A percentile compares a stretch with the other conserved stretches of the same genome.
Conservation (phyloP, 2,888 invertebrate genomes). For the Thumatha senex region DNA sequence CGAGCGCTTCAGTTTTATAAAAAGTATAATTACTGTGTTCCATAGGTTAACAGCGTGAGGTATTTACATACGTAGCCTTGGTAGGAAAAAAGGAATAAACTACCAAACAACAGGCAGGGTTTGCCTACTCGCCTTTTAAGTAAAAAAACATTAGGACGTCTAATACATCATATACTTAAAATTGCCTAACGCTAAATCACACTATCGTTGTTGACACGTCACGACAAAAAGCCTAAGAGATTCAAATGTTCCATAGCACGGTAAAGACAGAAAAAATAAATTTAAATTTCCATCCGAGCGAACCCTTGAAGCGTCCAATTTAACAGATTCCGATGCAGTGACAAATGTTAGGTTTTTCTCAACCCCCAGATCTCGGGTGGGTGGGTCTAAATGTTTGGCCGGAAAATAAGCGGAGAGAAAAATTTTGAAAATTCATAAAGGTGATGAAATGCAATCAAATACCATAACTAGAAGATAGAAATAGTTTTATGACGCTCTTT, state of each 20-base stretch:
- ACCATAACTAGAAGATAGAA: too few relatives aligned
- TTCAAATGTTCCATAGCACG: conserved; percentile 48
- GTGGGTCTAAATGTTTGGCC: conserved; percentile 42
- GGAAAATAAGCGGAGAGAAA: conserved; percentile 12
- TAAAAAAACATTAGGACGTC: too few relatives aligned
- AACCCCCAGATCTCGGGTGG: conserved; percentile 47
- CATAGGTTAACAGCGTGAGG: too few relatives aligned
- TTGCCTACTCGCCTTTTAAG: not conserved
- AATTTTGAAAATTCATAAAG: not conserved
- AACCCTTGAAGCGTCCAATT: conserved; percentile 71
- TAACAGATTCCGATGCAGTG: conserved; percentile 80
- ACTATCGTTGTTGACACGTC: conserved; percentile 37
- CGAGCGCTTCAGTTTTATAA: too few relatives aligned
- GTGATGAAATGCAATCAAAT: too few relatives aligned
- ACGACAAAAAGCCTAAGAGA: conserved; percentile 39
- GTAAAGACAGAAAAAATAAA: conserved; percentile 63
- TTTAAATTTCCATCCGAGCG: conserved; percentile 55
- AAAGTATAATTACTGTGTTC: too few relatives aligned
- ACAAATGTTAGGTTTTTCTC: conserved; percentile 78
- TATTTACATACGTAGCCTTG: too few relatives aligned
- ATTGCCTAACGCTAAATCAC: conserved; percentile 24
- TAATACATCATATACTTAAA: conserved; percentile 32
- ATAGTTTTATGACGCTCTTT: too few relatives aligned
- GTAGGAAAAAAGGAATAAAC: too few relatives aligned
- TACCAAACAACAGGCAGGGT: too few relatives aligned